A percentile compares a stretch with the other conserved stretches of the same genome.
phyloP scores from a whole-genome alignment of 2,888 invertebrate genomes.

The Aphodius sticticus region DNA sequence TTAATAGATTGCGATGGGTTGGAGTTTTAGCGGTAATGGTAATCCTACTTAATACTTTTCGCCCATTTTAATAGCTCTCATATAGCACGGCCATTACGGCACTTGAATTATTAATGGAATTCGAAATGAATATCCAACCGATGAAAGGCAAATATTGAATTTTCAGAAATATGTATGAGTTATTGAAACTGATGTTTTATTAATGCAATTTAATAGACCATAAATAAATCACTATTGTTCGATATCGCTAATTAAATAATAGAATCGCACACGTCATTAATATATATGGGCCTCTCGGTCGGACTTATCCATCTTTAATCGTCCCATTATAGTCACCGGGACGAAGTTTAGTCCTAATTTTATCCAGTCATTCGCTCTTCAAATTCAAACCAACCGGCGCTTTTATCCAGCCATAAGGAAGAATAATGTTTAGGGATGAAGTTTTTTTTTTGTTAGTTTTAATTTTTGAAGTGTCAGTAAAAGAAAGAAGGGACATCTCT shows the following conservation, averaged over 20 bases:
- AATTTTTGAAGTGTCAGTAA: constrained; percentile 22
- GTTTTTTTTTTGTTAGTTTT: too few species aligned
- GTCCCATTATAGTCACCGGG: background rate
- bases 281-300: constrained; percentile 17
- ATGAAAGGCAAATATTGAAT: constrained; percentile 34
- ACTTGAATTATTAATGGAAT: constrained; percentile 33
- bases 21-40: background rate
- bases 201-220: constrained; percentile 31
- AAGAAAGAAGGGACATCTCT: constrained; percentile 20
- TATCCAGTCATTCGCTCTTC: background rate
- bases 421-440: constrained; percentile 9
- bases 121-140: constrained; percentile 25
- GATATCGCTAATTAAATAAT: constrained; percentile 24
- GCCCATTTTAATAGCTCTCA: constrained; percentile 6
- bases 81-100: constrained; percentile 20
- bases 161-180: constrained; percentile 33
- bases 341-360: background rate
- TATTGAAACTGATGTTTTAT: constrained; percentile 32
- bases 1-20: background rate
- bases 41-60: constrained; percentile 7
- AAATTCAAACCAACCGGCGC: background rate
- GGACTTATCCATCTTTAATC: background rate
- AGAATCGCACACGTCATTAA: constrained; percentile 18
- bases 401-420: background rate
- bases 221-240: constrained; percentile 25